These are phyloP conservation scores for Remorina albescens DNA, from an alignment of 2,797 vertebrate genomes.

Conservation along the genomic window DNA sequence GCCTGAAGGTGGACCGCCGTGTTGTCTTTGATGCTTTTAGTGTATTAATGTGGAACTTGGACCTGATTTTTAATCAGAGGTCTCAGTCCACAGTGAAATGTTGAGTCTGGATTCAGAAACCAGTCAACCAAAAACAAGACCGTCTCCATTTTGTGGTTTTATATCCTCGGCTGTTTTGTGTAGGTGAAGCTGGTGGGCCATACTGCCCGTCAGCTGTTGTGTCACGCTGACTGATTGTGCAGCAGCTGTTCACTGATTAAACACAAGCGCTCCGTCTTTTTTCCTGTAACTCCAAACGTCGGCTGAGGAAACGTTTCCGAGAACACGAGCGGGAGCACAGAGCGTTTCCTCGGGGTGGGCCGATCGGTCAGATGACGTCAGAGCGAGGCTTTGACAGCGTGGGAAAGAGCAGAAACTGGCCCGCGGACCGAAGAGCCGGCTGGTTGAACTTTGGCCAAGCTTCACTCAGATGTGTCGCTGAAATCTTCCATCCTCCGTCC, in stretches of 20 bases:
- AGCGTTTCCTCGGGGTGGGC: too few relatives aligned
- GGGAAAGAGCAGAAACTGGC: background rate
- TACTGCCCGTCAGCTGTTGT: background rate
- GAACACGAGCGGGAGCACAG: too few relatives aligned
- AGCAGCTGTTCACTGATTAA: constrained; percentile 36
- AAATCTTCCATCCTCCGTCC: too few relatives aligned
- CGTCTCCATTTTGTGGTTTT: background rate
- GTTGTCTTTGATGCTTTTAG: too few relatives aligned
- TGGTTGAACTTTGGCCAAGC: background rate
- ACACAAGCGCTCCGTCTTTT: background rate
- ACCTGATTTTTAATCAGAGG: too few relatives aligned
- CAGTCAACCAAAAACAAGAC: too few relatives aligned
- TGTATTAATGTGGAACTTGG: too few relatives aligned
- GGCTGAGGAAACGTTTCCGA: background rate
- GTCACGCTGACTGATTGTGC: background rate
- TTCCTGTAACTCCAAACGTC: background rate
- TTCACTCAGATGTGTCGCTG: too few relatives aligned
- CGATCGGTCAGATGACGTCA: background rate
- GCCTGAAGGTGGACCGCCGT: too few relatives aligned
- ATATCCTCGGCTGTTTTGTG: background rate
- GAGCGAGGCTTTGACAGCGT: background rate
- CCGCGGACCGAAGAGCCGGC: background rate
- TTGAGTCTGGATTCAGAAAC: too few relatives aligned
- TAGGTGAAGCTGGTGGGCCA: background rate
- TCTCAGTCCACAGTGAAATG: too few relatives aligned